Evolutionary conservation across 2,888 invertebrate genomes (phyloP).

Genomic region (Uloborus plumipes): DNA sequence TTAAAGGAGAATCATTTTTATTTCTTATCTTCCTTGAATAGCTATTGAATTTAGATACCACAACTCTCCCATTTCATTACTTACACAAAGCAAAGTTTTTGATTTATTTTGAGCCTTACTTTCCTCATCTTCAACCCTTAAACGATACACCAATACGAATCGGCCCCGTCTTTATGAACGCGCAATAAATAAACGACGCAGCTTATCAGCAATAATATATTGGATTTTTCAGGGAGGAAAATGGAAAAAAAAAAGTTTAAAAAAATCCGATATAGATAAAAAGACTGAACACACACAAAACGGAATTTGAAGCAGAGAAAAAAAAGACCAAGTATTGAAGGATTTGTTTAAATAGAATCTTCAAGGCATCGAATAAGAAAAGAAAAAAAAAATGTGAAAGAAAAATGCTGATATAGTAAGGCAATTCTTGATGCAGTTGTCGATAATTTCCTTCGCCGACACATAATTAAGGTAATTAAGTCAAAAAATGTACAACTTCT

Average conservation of each 20-base stretch:
- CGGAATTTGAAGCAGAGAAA: background rate
- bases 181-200: constrained; percentile 22
- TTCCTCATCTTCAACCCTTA: background rate
- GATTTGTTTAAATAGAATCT: constrained; percentile 35
- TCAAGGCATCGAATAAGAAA: too few relatives aligned
- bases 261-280: background rate
- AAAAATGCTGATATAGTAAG: background rate
- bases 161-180: constrained; percentile 11
- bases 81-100: too few relatives aligned
- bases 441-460: constrained; percentile 45
- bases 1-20: too few relatives aligned
- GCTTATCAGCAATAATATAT: constrained; percentile 43
- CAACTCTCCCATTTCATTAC: too few relatives aligned
- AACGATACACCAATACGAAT: constrained; percentile 22
- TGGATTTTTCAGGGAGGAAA: constrained; percentile 27
- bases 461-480: constrained; percentile 55
- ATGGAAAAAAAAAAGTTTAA: background rate
- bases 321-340: constrained; percentile 19
- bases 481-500: constrained; percentile 24
- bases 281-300: background rate
- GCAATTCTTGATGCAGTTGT: constrained; percentile 35
- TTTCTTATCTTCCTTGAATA: too few relatives aligned
- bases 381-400: constrained; percentile 1
- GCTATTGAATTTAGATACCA: too few relatives aligned
- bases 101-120: too few relatives aligned